These are phyloP conservation scores for Trichomycterus rosablanca DNA, from an alignment of 2,113 vertebrate genomes.

Conservation along the genomic window DNA sequence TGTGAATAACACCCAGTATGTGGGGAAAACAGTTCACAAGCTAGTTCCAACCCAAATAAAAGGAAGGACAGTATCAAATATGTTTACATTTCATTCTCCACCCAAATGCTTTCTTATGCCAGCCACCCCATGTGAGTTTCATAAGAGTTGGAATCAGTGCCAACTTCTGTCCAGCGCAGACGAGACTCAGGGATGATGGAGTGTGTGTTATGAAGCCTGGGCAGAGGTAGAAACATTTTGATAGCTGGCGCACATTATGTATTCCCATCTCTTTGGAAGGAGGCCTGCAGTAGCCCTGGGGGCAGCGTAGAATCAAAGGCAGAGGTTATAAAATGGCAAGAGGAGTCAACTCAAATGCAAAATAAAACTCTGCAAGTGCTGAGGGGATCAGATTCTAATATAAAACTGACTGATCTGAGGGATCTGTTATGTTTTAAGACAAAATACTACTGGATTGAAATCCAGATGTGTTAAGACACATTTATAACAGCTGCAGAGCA, in stretches of 20 bases:
- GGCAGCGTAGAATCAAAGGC: not conserved
- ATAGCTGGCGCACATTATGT: not conserved
- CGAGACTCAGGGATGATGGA: slow-evolving; percentile 8
- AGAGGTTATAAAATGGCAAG: not conserved
- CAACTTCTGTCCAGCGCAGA: not conserved
- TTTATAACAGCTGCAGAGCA: not conserved
- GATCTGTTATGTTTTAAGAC: too few relatives aligned
- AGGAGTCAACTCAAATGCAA: too few relatives aligned
- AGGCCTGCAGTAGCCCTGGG: not conserved
- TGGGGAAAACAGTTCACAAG: too few relatives aligned
- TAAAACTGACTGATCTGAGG: not conserved
- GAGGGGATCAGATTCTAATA: not conserved
- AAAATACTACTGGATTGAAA: not conserved
- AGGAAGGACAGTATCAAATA: too few relatives aligned
- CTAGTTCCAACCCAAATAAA: too few relatives aligned
- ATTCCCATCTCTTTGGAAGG: not conserved
- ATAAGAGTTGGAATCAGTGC: not conserved
- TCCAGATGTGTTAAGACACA: not conserved
- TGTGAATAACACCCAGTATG: too few relatives aligned
- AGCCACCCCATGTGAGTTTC: not conserved
- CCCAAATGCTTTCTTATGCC: too few relatives aligned
- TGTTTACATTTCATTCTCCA: slow-evolving; percentile 3
- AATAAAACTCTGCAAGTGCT: not conserved
- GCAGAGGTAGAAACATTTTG: slow-evolving; percentile 6
- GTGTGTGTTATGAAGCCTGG: slow-evolving; percentile 3